Evolutionary conservation across 2,797 vertebrate genomes (phyloP).

Genomic region (Dromococcyx pavoninus): DNA sequence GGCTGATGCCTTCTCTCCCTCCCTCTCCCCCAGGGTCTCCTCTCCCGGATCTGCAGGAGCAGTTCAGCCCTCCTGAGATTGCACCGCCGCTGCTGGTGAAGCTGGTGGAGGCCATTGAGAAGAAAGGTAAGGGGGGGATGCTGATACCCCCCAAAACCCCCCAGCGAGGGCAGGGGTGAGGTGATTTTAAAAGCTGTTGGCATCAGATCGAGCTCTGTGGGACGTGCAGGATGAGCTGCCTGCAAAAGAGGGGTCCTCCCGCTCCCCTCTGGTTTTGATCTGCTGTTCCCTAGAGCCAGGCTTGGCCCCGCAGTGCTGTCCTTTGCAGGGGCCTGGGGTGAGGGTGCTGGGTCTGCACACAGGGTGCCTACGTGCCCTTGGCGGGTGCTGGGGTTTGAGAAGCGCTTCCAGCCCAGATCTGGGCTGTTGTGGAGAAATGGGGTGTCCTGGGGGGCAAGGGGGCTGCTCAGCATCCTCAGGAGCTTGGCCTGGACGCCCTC

Average conservation of each 20-base stretch:
- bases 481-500: not conserved
- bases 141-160: not conserved
- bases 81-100: conserved; percentile 83
- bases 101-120: conserved; percentile 89
- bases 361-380: rapidly evolving
- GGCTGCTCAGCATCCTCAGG: not conserved
- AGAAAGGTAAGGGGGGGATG: conserved; percentile 81
- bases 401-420: not conserved
- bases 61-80: conserved; percentile 86
- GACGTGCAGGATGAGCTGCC: not conserved
- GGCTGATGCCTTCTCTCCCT: not conserved
- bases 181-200: not conserved
- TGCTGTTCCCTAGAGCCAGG: not conserved
- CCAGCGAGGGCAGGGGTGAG: not conserved
- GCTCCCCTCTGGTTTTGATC: too few relatives aligned
- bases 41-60: conserved; percentile 76
- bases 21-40: conserved; percentile 31
- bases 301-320: not conserved
- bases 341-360: not conserved
- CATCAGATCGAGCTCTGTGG: not conserved
- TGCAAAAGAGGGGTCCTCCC: not conserved
- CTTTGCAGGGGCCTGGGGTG: not conserved
- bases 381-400: not conserved
- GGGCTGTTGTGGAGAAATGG: rapidly evolving
- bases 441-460: not conserved